These are phyloP conservation scores for Axinella damicornis DNA, from an alignment of 37 sponge, comb jelly and placozoan species.

Conservation along the genomic window DNA sequence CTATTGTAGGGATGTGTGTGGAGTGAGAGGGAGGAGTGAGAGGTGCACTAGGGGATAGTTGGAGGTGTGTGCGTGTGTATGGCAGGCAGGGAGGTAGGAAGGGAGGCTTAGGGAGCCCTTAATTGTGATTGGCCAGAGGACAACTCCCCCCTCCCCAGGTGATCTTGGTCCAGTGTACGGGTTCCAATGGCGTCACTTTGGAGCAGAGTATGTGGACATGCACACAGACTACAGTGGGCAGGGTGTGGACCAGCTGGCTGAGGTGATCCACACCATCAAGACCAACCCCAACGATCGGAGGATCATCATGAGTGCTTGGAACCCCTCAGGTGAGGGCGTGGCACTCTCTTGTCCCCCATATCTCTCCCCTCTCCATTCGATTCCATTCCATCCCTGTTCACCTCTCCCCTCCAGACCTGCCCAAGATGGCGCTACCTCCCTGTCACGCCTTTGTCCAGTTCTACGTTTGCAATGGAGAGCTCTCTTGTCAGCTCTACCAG, in stretches of 20 bases:
- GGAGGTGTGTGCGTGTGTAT: too few relatives aligned
- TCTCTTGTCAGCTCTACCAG: slow-evolving; percentile 98
- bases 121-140: too few relatives aligned
- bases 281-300: slow-evolving; percentile 92
- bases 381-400: neutral
- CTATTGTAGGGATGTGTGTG: too few relatives aligned
- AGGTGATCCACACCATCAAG: slow-evolving; percentile 93
- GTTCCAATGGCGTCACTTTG: slow-evolving; percentile 99
- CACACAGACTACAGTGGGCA: slow-evolving; percentile 91
- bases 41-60: neutral
- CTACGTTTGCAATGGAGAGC: slow-evolving; percentile 92
- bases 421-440: slow-evolving; percentile 95
- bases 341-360: neutral
- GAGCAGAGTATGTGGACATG: slow-evolving; percentile 94
- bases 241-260: slow-evolving; percentile 96
- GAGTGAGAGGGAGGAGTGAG: neutral
- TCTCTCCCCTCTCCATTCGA: slow-evolving; percentile 1
- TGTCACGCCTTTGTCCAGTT: slow-evolving; percentile 98
- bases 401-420: slow-evolving; percentile 58
- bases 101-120: too few relatives aligned
- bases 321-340: slow-evolving; percentile 80
- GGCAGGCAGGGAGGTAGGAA: too few relatives aligned
- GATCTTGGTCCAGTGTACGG: slow-evolving; percentile 98
- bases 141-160: slow-evolving; percentile 26
- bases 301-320: slow-evolving; percentile 98